Base-by-base conservation (phyloP, 2,888 invertebrate genomes). In the Balanococcus diminutus region DNA sequence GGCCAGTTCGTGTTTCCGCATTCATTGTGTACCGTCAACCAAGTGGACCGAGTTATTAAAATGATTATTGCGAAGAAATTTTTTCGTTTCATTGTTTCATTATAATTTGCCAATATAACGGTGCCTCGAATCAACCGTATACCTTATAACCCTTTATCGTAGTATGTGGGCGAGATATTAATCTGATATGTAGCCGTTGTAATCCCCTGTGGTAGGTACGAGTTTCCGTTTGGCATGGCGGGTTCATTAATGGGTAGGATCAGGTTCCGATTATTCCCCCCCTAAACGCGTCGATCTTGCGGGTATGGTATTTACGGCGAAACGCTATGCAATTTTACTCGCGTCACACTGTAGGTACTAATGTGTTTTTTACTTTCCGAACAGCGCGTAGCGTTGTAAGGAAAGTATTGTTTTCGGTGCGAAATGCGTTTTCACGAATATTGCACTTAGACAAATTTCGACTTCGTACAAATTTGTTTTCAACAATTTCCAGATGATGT, bases 101-200 rank as follows among this genome's bases (percentile, higher is more conserved):
- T 79, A 79, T 79, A 79, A 36, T 79, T 79, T 67, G 61, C 61
- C 61, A 67, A 67, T 67, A 67, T 67, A 67, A 67, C 61, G 61
- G 61, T 22, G n/a, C 51, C 19, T 11, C 42, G 19, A 51, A 51
- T 51, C 51, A 19, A 51, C 51, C 51, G 51, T 51, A 51, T 51
- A 19, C 19, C 19, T 51, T 51, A 8, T 36, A 36, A 36, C 8
- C 8, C 36, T 6, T 36, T 8, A 36, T 36, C 4, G 36, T 36
- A 36, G 36, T 36, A 36, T 36, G 36, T 36, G 36, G 36, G 36
- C 36, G 36, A 36, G 36, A 36, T 36, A 36, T 36, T 46, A 46
- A 46, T 46, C 46, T 46, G 36, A 11, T 11, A 16, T 46, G 16
- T 0, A 14, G 46, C 14, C 14, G 46, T 46, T 46, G 16, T 46